Conservation (phyloP, 2,888 invertebrate species). For the Therioaphis trifolii region DNA sequence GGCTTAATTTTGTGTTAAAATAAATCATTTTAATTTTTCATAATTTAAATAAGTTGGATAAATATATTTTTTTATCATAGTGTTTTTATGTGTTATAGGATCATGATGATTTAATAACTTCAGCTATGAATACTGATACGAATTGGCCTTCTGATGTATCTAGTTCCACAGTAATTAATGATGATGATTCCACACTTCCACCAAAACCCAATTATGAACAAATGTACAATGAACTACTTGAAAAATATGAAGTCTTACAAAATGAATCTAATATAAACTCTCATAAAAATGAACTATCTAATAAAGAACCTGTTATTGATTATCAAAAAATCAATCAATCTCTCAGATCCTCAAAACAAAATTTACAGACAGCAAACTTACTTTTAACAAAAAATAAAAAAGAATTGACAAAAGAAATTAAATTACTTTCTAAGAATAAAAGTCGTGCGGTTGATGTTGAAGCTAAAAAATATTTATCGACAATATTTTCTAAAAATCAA, state of each 20-base stretch:
- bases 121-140: background rate
- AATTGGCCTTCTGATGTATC: background rate
- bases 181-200: background rate
- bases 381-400: background rate
- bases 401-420: background rate
- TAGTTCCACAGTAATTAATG: background rate
- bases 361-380: background rate
- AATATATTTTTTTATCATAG: background rate
- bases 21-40: background rate
- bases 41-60: too few species aligned
- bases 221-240: background rate
- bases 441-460: background rate
- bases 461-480: background rate
- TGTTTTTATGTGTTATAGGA: background rate
- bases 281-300: background rate
- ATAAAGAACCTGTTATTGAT: conserved; percentile 1
- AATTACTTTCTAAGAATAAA: background rate
- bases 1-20: conserved; percentile 4
- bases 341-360: background rate
- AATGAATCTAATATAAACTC: too few species aligned
- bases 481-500: conserved; percentile 8
- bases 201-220: background rate
- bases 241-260: conserved; percentile 8
- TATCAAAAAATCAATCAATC: background rate
- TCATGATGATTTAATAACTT: background rate